phyloP scores from a whole-genome alignment of 2,888 invertebrate species.

The Pristionchus maxplancki region DNA sequence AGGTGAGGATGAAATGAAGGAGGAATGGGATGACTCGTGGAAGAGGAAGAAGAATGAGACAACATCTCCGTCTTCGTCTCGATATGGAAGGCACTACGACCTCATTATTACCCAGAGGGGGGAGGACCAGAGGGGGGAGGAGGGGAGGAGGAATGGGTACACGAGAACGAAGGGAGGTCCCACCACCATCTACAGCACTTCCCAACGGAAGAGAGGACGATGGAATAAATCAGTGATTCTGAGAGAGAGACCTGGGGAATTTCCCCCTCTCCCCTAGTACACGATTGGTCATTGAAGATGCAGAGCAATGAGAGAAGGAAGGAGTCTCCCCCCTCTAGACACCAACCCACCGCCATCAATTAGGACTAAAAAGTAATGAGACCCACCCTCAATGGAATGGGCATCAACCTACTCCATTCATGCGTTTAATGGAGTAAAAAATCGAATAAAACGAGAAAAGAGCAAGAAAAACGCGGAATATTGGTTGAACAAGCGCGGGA shows the following conservation, averaged over 20 bases:
- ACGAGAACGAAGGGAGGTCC: not conserved
- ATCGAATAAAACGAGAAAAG: not conserved
- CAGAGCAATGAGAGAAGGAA: not conserved
- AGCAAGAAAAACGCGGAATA: not conserved
- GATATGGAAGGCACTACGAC: conserved; percentile 1
- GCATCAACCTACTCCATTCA: not conserved
- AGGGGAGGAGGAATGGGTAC: not conserved
- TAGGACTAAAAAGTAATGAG: not conserved
- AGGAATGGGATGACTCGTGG: not conserved
- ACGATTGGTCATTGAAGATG: not conserved
- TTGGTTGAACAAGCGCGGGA: not conserved
- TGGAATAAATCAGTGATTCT: not conserved
- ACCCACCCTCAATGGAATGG: too few species aligned
- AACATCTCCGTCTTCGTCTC: not conserved
- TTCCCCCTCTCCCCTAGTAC: not conserved
- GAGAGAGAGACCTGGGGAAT: not conserved
- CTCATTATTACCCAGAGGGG: not conserved
- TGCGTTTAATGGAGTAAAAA: not conserved
- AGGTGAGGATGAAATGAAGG: not conserved
- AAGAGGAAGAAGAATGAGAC: not conserved
- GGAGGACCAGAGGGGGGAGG: not conserved
- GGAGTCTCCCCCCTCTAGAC: not conserved
- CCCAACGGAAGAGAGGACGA: not conserved
- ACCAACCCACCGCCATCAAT: not conserved
- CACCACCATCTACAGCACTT: not conserved